Percentiles rank a stretch among this genome's conserved stretches.
phyloP scores from a whole-genome alignment of 1,140 invertebrate genomes.

The Schlechtendalia chinensis region DNA sequence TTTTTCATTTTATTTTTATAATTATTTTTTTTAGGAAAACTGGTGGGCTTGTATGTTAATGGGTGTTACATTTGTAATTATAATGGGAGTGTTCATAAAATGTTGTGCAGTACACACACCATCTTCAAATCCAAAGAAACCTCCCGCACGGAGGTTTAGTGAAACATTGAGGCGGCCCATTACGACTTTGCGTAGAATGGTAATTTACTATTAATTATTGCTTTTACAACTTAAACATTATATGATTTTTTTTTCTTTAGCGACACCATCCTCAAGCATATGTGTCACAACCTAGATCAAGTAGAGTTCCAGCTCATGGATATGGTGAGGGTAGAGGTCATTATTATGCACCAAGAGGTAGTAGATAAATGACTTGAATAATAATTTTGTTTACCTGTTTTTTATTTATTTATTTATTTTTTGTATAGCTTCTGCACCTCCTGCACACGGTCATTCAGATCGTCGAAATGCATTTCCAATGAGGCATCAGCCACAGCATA shows the following conservation, averaged over 20 bases:
- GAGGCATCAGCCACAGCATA: slow-evolving; percentile 52
- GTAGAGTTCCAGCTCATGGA: slow-evolving; percentile 64
- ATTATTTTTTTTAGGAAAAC: slow-evolving; percentile 66
- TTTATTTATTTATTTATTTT: slow-evolving; percentile 14
- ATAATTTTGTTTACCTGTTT: not conserved
- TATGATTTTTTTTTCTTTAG: slow-evolving; percentile 12
- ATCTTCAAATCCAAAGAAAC: slow-evolving; percentile 92
- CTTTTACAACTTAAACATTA: not conserved
- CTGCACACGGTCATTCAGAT: slow-evolving; percentile 52
- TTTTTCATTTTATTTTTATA: not conserved
- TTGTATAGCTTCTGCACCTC: slow-evolving; percentile 52
- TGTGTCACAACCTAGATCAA: slow-evolving; percentile 51
- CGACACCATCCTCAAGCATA: slow-evolving; percentile 20
- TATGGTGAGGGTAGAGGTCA: slow-evolving; percentile 71
- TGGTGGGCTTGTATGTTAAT: slow-evolving; percentile 97
- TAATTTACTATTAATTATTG: slow-evolving; percentile 54
- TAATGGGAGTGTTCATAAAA: slow-evolving; percentile 99
- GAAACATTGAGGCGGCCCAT: slow-evolving; percentile 85
- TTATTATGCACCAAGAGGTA: slow-evolving; percentile 72
- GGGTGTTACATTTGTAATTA: slow-evolving; percentile 84
- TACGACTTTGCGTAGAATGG: slow-evolving; percentile 82
- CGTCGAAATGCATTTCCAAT: slow-evolving; percentile 53
- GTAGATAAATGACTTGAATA: not conserved
- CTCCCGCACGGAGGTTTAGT: slow-evolving; percentile 77
- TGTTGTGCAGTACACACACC: slow-evolving; percentile 99